A percentile compares a stretch with the other conserved stretches of the same genome.
These are phyloP conservation scores for Macaria notata DNA, from an alignment of 2,888 invertebrate genomes.

Conservation along the genomic window DNA sequence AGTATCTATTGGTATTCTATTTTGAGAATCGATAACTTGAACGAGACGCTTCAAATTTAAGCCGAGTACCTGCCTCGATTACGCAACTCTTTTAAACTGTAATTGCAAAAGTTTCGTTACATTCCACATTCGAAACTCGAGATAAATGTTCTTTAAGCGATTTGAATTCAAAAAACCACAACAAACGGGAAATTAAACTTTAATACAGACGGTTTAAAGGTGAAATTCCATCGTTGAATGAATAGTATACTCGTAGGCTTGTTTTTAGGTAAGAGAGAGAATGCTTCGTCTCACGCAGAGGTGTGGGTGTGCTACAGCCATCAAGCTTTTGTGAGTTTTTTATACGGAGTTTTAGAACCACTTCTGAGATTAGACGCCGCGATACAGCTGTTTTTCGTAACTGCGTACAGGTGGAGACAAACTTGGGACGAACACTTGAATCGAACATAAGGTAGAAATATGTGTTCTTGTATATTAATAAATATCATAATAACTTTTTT, in stretches of 20 bases:
- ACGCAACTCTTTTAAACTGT: slow-evolving; percentile 16
- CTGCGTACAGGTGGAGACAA: not conserved
- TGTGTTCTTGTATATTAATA: too few relatives aligned
- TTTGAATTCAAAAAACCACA: too few relatives aligned
- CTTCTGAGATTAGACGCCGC: slow-evolving; percentile 36
- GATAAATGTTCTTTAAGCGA: slow-evolving; percentile 3
- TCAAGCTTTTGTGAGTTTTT: slow-evolving; percentile 29
- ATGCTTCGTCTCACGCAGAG: too few relatives aligned
- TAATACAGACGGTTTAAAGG: too few relatives aligned
- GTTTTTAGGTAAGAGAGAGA: slow-evolving; percentile 13
- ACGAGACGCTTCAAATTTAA: too few relatives aligned
- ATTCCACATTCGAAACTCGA: slow-evolving; percentile 4
- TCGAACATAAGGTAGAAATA: too few relatives aligned
- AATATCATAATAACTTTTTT: too few relatives aligned
- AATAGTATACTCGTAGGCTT: not conserved
- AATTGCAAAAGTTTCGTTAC: slow-evolving; percentile 24
- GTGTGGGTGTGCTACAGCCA: slow-evolving; percentile 26
- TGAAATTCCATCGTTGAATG: too few relatives aligned
- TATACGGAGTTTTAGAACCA: slow-evolving; percentile 31
- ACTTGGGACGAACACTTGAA: too few relatives aligned
- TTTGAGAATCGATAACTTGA: too few relatives aligned
- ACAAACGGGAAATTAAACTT: too few relatives aligned
- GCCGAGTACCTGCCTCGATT: slow-evolving; percentile 13
- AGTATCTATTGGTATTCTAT: too few relatives aligned
- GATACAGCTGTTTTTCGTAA: slow-evolving; percentile 16